phyloP scores from a whole-genome alignment of 2,888 invertebrate genomes.

The Dynastes hyllus region DNA sequence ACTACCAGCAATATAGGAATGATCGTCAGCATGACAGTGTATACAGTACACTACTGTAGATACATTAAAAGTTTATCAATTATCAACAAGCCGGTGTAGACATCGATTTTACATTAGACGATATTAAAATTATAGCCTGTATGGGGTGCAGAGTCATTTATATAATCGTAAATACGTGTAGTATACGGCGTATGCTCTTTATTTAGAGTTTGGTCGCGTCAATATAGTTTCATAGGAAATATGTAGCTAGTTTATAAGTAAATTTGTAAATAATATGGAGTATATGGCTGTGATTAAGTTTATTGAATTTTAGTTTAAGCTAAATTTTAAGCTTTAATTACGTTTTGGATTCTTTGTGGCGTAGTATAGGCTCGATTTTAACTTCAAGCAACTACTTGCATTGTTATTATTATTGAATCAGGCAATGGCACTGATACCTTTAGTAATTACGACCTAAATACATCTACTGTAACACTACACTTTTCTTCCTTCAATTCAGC shows the following conservation, averaged over 20 bases:
- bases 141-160: slow-evolving; percentile 9
- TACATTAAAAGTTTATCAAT: slow-evolving; percentile 52
- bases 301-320: too few relatives aligned
- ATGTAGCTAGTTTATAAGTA: background rate
- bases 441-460: too few relatives aligned
- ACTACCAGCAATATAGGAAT: slow-evolving; percentile 16
- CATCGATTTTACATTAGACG: slow-evolving; percentile 52
- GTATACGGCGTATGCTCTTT: background rate
- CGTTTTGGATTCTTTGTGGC: too few relatives aligned
- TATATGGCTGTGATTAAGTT: too few relatives aligned
- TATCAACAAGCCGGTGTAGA: slow-evolving; percentile 46
- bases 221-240: background rate
- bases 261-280: background rate
- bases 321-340: too few relatives aligned
- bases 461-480: too few relatives aligned
- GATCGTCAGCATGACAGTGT: slow-evolving; percentile 26
- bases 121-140: slow-evolving; percentile 45
- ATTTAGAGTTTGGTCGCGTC: slow-evolving; percentile 7
- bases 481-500: too few relatives aligned
- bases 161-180: slow-evolving; percentile 35
- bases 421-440: too few relatives aligned
- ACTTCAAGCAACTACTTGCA: too few relatives aligned
- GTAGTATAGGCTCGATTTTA: too few relatives aligned
- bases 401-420: too few relatives aligned
- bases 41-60: slow-evolving; percentile 27